Conservation (phyloP, 2,797 vertebrate species). For the Lepus townsendii region DNA sequence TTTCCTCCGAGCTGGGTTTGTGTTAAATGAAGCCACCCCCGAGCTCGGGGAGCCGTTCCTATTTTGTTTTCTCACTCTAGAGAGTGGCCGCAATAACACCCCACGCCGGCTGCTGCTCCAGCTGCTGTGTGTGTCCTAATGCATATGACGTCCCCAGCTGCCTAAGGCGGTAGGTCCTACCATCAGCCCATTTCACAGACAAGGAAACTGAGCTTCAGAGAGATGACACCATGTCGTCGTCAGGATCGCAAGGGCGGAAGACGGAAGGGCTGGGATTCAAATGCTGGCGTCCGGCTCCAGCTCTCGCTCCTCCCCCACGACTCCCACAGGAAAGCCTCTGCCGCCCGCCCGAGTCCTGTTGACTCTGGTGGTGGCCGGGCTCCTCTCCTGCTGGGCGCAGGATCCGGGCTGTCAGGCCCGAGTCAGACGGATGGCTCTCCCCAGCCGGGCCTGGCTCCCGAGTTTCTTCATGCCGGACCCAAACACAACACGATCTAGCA, state of each 20-base stretch:
- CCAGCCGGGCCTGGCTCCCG: slow-evolving; percentile 65
- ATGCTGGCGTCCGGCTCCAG: background rate
- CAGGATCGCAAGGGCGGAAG: background rate
- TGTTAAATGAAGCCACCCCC: background rate
- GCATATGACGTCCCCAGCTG: background rate
- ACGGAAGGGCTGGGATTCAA: background rate
- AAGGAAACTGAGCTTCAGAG: background rate
- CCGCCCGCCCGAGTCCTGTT: slow-evolving; percentile 33
- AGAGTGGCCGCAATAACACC: background rate
- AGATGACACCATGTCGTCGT: background rate
- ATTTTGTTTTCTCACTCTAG: background rate
- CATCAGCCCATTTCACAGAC: background rate
- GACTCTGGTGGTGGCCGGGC: slow-evolving; percentile 5
- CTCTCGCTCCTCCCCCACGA: background rate
- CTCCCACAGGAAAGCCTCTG: background rate
- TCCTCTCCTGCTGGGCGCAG: slow-evolving; percentile 69
- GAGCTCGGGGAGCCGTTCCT: background rate
- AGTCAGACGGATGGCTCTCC: slow-evolving; percentile 73
- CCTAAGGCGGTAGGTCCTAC: background rate
- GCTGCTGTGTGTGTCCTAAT: background rate
- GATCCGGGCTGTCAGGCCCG: slow-evolving; percentile 70
- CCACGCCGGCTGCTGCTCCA: background rate
- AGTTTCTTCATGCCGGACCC: slow-evolving; percentile 71
- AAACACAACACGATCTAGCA: slow-evolving; percentile 65
- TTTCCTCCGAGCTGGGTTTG: background rate